Evolutionary conservation across 2,797 vertebrate genomes (phyloP), one percentile per base, ranked within the genome.

Genomic region (Silurus lanzhouensis): DNA sequence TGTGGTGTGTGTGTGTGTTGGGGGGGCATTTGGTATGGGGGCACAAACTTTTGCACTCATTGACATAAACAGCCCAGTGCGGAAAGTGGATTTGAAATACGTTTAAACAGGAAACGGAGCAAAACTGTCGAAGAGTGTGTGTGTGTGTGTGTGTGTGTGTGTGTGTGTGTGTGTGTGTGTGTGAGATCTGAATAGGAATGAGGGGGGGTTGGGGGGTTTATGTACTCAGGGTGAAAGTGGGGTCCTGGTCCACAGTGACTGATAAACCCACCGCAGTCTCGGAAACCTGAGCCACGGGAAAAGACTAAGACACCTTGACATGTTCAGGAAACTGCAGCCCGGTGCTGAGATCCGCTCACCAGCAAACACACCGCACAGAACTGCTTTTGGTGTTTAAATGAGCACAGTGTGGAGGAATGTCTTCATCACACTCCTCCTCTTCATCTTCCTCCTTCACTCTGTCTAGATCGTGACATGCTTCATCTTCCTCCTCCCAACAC

Each of bases 361-460:
- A 94, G 94, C 94, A 93, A 93, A 92, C 92, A 91, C 93, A 91
- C 87, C 81, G 87, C 91, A 78, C 88, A 15, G 92, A 58, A 91
- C 92, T 91, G 89, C 94, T 91, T 94, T 94, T 91, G 91, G 88
- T 95, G 95, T 95, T 96, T 95, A 95, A 92, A 95, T 95, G 94
- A 95, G 93, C 92, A 88, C 93, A 95, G 89, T 55, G 86, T 68
- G 13, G 83, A 94, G 92, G 94, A 95, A 96, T 95, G 93, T 93
- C 89, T 88, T 89, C 90, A 91, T 93, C 88, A 93, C 92, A 88
- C 92, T 92, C 88, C 93, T 87, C 83, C 84, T 86, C 79, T 68
- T 76, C 84, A 70, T 87, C 52, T 14, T 83, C 44, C 27, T 25
- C 60, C n/a, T 63, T 38, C 58, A 63, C 38, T 80, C 77, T 48